Evolutionary conservation across 2,888 invertebrate species (phyloP).

Genomic region (Aproaerema taeniolella): DNA sequence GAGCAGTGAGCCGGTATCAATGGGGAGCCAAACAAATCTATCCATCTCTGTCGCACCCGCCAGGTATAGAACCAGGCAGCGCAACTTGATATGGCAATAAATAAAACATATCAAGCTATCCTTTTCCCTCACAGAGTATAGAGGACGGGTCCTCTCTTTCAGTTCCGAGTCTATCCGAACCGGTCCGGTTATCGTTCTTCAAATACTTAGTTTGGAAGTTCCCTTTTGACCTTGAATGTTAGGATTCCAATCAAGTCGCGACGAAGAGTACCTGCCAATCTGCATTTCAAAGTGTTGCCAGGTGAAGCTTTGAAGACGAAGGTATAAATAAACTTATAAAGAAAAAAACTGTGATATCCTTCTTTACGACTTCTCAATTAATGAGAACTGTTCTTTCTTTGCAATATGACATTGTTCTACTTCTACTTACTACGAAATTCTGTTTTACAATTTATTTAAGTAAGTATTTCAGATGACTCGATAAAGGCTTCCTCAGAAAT

Average conservation of each 20-base stretch:
- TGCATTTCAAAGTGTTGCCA: background rate
- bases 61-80: conserved; percentile 39
- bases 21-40: conserved; percentile 35
- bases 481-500: no score
- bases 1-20: conserved; percentile 35
- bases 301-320: background rate
- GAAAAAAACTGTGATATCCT: no score
- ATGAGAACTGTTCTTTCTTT: no score
- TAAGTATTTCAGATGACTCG: no score
- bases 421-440: no score
- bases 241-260: conserved; percentile 42
- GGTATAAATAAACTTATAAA: background rate
- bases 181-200: conserved; percentile 62
- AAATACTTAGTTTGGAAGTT: conserved; percentile 67
- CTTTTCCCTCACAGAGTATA: conserved; percentile 24
- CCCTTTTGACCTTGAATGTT: conserved; percentile 64
- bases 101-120: conserved; percentile 52
- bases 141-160: conserved; percentile 35
- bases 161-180: conserved; percentile 30
- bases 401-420: no score
- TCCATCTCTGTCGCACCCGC: conserved; percentile 45
- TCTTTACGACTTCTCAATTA: no score
- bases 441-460: no score
- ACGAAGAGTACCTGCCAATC: conserved; percentile 22
- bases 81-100: conserved; percentile 68